Base-by-base conservation (phyloP, 2,113 vertebrate species). In the Neopipo cinnamomea region DNA sequence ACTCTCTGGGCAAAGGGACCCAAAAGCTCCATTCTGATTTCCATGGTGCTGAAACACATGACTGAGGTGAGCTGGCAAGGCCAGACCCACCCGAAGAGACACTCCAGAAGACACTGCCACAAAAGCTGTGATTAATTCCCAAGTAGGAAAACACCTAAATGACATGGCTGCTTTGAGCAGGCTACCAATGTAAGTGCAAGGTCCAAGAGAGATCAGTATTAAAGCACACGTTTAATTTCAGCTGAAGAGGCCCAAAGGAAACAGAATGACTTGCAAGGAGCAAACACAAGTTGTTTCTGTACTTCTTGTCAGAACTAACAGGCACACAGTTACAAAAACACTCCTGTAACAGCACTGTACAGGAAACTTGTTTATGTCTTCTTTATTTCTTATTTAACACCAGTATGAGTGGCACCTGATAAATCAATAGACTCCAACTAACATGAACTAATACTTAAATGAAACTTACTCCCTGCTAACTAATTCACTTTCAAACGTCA, bases 201-300 rank as follows among this genome's bases (percentile, higher is more conserved):
- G 78, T 44, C 25, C 59, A 39, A n/a, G 55, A 73, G 68, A 71
- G 27, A 72, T 7, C 27, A 35, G 33, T 56, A 52, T 11, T 67
- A 53, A 79, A 88, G 17, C 33, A 37, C 16, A 24, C 22, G 11
- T 22, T 81, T 68, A 5, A 79, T 82, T 87, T 58, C 52, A 89
- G 65, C 31, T 76, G 66, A 71, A 94, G 68, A 65, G 65, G 44
- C 61, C 76, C 30, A 25, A 75, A 75, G 44, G 66, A 63, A 87
- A 56, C 47, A 79, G 65, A 87, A 78, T n/a, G 61, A 95, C 77
- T 91, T 85, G 65, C 91, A 94, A 76, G 70, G 37, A 85, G 41
- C 5, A 28, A 72, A 77, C 50, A 58, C 41, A n/a, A 65, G 59
- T 76, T 73, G 41, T 68, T 89, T 75, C 73, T 89, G 31, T 78